A percentile compares a stretch with the other conserved stretches of the same genome.
Conservation (phyloP, 2,113 vertebrate species). For the Eudyptes chrysolophus region DNA sequence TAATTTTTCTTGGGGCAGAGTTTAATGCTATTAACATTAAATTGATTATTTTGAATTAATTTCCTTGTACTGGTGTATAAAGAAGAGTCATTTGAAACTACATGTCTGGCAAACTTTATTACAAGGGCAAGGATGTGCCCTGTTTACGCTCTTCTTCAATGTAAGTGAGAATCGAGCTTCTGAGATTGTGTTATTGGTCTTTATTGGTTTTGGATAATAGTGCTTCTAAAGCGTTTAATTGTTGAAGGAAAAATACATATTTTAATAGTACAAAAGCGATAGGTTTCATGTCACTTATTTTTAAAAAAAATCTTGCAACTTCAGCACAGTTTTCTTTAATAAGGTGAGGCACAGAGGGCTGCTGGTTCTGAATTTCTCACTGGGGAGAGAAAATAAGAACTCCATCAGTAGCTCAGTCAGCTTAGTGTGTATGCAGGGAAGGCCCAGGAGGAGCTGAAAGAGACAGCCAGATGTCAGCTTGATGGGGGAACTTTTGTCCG, state of each 20-base stretch:
- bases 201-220: not conserved
- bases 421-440: not conserved
- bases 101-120: not conserved
- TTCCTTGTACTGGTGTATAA: not conserved
- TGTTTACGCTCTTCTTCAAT: not conserved
- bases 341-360: not conserved
- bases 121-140: not conserved
- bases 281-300: constrained; percentile 5
- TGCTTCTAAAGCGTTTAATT: constrained; percentile 2
- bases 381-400: not conserved
- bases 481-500: constrained; percentile 7
- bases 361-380: constrained; percentile 36
- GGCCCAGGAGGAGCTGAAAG: not conserved
- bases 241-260: not conserved
- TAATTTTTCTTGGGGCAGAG: not conserved
- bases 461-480: constrained; percentile 49
- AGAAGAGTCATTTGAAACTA: not conserved
- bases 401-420: constrained; percentile 20
- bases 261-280: not conserved
- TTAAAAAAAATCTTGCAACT: not conserved
- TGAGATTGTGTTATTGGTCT: not conserved
- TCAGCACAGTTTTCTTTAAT: constrained; percentile 12
- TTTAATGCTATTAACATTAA: not conserved
- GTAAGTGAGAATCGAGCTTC: not conserved
- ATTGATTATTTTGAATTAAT: not conserved